phyloP scores from a whole-genome alignment of 1,140 invertebrate species.

The Lasioglossum albipes region DNA sequence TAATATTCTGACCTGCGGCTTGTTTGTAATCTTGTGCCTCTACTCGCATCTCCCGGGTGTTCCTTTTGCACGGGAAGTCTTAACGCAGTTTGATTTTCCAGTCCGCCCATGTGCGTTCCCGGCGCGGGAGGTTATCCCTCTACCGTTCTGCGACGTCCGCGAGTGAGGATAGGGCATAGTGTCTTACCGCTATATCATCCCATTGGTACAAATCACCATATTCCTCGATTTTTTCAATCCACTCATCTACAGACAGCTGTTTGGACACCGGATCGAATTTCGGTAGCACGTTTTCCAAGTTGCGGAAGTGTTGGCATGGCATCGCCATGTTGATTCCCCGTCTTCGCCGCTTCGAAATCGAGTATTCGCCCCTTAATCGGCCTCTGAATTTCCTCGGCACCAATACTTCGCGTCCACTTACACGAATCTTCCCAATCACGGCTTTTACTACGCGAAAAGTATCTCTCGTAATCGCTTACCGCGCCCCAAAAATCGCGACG shows the following conservation, averaged over 20 bases:
- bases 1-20: not conserved
- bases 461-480: too few relatives aligned
- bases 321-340: too few relatives aligned
- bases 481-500: too few relatives aligned
- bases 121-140: not conserved
- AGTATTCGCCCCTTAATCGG: too few relatives aligned
- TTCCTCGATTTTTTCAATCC: constrained; percentile 5
- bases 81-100: not conserved
- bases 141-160: not conserved
- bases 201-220: not conserved
- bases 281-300: too few relatives aligned
- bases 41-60: too few relatives aligned
- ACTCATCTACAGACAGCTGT: not conserved
- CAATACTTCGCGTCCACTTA: too few relatives aligned
- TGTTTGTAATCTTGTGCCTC: not conserved
- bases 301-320: too few relatives aligned
- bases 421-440: too few relatives aligned
- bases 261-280: not conserved
- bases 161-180: not conserved
- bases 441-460: too few relatives aligned
- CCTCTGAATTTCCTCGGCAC: too few relatives aligned
- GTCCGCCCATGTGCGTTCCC: not conserved
- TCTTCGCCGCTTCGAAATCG: too few relatives aligned
- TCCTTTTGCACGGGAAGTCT: not conserved
- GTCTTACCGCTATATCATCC: not conserved